Evolutionary conservation across 2,113 vertebrate genomes (phyloP).

Genomic region (Oostethus manadensis): DNA sequence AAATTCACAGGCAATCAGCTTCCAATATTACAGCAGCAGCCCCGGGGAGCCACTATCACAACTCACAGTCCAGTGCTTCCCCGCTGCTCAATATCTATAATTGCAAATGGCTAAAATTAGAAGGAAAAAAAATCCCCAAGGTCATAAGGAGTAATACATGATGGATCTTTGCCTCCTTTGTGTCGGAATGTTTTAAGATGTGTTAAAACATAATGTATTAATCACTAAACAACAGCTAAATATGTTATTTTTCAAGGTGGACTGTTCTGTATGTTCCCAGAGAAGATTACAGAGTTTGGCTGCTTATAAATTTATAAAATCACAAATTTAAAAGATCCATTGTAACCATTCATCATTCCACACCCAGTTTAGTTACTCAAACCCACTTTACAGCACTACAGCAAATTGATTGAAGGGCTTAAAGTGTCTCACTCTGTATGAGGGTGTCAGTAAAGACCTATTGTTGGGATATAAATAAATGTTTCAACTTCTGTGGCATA

Average conservation of each 20-base stretch:
- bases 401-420: conserved; percentile 8
- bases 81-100: conserved; percentile 43
- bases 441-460: conserved; percentile 11
- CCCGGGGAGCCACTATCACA: conserved; percentile 22
- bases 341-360: conserved; percentile 32
- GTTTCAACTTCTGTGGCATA: conserved; percentile 35
- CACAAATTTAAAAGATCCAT: conserved; percentile 37
- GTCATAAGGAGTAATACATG: conserved; percentile 31
- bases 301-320: conserved; percentile 8
- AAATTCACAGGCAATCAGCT: conserved; percentile 43
- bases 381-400: conserved; percentile 16
- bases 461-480: conserved; percentile 44
- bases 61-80: conserved; percentile 17
- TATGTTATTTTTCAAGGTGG: conserved; percentile 23
- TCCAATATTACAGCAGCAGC: conserved; percentile 34
- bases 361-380: conserved; percentile 14
- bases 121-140: conserved; percentile 28
- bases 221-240: conserved; percentile 39
- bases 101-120: conserved; percentile 32
- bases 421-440: conserved; percentile 8
- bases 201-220: too few relatives aligned
- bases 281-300: conserved; percentile 14
- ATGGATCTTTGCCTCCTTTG: conserved; percentile 41
- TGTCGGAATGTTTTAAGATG: conserved; percentile 31
- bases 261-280: conserved; percentile 21